A percentile compares a stretch with the other conserved stretches of the same genome.
Evolutionary conservation across 2,797 vertebrate species (phyloP).

Genomic region (Cynopterus sphinx): DNA sequence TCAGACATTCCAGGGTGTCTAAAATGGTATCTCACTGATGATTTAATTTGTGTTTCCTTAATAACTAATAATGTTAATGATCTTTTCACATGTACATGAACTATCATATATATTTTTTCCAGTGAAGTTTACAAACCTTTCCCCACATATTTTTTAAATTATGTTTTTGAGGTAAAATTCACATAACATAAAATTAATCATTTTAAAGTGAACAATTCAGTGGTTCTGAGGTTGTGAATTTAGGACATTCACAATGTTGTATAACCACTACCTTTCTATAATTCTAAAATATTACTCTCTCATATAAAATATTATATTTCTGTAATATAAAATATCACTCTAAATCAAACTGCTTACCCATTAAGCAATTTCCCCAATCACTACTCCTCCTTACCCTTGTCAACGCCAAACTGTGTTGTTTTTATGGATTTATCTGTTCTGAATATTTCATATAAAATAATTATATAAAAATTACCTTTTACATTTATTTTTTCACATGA

Average conservation of each 20-base stretch:
- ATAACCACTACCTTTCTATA: background rate
- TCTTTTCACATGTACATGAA: background rate
- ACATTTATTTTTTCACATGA: background rate
- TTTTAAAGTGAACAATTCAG: background rate
- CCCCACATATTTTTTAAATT: background rate
- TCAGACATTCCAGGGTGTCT: background rate
- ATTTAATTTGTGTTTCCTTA: background rate
- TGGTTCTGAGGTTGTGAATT: background rate
- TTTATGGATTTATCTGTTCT: background rate
- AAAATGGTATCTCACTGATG: background rate
- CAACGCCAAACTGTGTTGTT: background rate
- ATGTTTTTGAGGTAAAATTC: background rate
- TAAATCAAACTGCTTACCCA: background rate
- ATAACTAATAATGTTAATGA: background rate
- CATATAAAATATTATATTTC: too few species aligned
- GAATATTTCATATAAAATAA: background rate
- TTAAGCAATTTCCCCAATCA: background rate
- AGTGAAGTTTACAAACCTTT: background rate
- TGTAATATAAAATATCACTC: background rate
- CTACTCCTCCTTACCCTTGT: accelerated
- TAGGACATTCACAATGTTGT: background rate
- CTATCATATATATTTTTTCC: background rate
- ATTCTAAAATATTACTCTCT: background rate
- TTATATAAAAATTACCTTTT: background rate
- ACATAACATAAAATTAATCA: background rate